Conservation (phyloP, 2,888 invertebrate genomes). For the Acanthosoma haemorrhoidale region DNA sequence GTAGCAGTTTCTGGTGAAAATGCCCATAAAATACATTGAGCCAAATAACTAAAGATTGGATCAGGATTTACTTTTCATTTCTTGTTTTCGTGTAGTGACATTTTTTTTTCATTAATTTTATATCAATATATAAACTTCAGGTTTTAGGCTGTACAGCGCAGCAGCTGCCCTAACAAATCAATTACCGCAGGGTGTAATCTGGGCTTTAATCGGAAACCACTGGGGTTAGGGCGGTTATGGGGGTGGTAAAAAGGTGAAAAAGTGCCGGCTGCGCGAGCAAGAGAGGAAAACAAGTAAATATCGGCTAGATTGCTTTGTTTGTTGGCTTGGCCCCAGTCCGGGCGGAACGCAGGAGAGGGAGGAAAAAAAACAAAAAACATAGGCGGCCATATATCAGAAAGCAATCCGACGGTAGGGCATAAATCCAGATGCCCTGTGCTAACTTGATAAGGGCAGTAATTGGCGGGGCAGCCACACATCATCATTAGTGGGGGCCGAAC, state of each 20-base stretch:
- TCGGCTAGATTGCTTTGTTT: conserved; percentile 28
- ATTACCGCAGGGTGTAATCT: not conserved
- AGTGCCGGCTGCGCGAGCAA: not conserved
- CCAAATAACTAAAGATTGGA: no score
- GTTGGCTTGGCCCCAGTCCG: no score
- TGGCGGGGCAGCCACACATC: conserved; percentile 24
- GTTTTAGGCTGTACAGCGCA: no score
- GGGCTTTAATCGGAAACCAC: not conserved
- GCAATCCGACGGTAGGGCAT: conserved; percentile 17
- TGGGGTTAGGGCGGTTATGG: conserved; percentile 18
- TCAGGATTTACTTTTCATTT: no score
- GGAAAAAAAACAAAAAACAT: not conserved
- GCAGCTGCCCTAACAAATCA: not conserved
- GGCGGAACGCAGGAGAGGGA: not conserved
- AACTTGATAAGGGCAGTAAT: conserved; percentile 28
- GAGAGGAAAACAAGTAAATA: conserved; percentile 30
- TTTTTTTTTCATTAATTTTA: no score
- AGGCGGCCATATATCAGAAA: conserved; percentile 22
- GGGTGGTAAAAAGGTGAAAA: conserved; percentile 16
- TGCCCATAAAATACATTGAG: no score
- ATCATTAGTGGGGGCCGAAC: conserved; percentile 25
- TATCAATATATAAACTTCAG: no score
- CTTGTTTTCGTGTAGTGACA: no score
- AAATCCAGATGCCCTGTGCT: conserved; percentile 20
- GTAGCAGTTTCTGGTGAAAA: no score